phyloP scores from a whole-genome alignment of 2,888 invertebrate genomes.

The Girardia tigrina region DNA sequence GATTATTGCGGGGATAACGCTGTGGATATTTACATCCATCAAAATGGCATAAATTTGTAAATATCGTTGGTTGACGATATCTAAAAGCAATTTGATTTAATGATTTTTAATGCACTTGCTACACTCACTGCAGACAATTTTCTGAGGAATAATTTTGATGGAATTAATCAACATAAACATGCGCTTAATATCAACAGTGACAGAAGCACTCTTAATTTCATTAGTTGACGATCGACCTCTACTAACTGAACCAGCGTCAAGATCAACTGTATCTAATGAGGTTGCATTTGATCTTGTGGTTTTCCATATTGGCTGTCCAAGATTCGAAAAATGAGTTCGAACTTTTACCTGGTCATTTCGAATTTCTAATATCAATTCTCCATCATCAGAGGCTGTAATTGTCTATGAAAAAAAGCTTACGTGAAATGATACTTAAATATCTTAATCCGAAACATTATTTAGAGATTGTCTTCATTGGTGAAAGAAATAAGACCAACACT shows the following conservation, averaged over 20 bases:
- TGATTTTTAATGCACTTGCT: background rate
- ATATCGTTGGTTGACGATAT: background rate
- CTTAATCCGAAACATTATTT: too few species aligned
- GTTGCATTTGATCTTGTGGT: background rate
- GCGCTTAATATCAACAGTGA: background rate
- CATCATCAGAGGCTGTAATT: background rate
- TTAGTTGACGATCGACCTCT: background rate
- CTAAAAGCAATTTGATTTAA: background rate
- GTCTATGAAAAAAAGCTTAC: too few species aligned
- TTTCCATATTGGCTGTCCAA: background rate
- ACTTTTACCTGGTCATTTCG: background rate
- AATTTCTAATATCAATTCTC: background rate
- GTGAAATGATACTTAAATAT: too few species aligned
- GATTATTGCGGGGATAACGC: background rate
- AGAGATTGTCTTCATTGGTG: too few species aligned
- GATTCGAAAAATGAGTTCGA: background rate
- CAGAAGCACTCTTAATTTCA: background rate
- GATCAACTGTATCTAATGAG: background rate
- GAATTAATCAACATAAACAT: background rate
- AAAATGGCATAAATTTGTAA: background rate
- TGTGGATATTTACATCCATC: background rate
- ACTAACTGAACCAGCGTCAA: background rate
- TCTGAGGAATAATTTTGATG: conserved; percentile 1
- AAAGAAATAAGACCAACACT: too few species aligned
- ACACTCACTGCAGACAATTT: background rate